phyloP scores from a whole-genome alignment of 2,888 invertebrate genomes.

The Drosophila niveifrons region DNA sequence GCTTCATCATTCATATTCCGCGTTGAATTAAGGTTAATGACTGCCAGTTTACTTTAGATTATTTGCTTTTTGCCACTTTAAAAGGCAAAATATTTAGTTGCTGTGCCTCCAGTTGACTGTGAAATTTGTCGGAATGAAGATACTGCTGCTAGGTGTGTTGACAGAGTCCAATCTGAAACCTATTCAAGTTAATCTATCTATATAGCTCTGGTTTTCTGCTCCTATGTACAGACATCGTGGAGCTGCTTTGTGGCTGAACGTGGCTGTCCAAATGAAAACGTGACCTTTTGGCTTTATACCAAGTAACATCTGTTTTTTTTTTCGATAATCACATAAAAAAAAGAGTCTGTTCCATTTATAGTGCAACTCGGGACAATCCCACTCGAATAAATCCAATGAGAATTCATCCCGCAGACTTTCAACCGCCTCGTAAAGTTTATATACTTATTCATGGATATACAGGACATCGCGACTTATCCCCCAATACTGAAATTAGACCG shows the following conservation, averaged over 20 bases:
- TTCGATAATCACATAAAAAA: no score
- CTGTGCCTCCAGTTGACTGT: neutral
- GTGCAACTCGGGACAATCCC: constrained; percentile 83
- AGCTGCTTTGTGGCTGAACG: constrained; percentile 25
- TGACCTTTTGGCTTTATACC: constrained; percentile 88
- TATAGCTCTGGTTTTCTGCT: constrained; percentile 10
- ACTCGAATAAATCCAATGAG: constrained; percentile 84
- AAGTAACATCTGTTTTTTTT: no score
- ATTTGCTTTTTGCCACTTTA: constrained; percentile 3
- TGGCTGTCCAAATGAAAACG: constrained; percentile 87
- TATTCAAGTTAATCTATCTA: neutral
- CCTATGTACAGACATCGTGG: neutral
- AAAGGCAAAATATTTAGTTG: neutral
- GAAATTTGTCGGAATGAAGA: constrained; percentile 15
- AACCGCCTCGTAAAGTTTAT: constrained; percentile 85
- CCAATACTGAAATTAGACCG: constrained; percentile 87
- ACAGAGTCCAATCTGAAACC: neutral
- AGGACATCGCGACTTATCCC: constrained; percentile 87
- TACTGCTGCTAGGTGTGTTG: constrained; percentile 16
- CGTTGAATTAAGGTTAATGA: neutral
- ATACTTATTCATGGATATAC: constrained; percentile 89
- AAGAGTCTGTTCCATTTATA: constrained; percentile 21
- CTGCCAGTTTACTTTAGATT: neutral
- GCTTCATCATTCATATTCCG: constrained; percentile 3
- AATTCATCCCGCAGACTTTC: constrained; percentile 48